Percentiles rank a stretch among this genome's conserved stretches.
Conservation (phyloP, 2,888 invertebrate species). For the Acrobasis suavella region DNA sequence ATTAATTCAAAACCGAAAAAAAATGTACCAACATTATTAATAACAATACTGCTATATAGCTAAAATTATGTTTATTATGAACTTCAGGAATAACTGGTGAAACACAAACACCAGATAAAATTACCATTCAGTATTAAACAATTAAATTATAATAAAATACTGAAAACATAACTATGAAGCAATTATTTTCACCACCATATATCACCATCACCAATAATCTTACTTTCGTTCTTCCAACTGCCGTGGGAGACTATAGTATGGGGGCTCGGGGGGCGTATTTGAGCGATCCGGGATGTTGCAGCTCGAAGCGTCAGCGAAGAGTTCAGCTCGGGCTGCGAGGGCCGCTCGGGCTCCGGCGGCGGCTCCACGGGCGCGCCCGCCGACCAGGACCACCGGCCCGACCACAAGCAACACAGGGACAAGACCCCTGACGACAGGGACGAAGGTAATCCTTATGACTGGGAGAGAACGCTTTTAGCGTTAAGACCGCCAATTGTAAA, state of each 20-base stretch:
- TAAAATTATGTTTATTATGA: too few relatives aligned
- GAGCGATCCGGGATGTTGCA: slow-evolving; percentile 79
- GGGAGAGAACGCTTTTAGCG: too few relatives aligned
- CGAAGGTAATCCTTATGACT: slow-evolving; percentile 91
- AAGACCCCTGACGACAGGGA: slow-evolving; percentile 95
- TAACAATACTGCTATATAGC: too few relatives aligned
- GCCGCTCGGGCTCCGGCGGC: slow-evolving; percentile 92
- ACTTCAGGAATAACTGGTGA: too few relatives aligned
- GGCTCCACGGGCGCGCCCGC: slow-evolving; percentile 78
- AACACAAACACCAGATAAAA: too few relatives aligned
- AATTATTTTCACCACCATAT: background rate
- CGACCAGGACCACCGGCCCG: slow-evolving; percentile 75
- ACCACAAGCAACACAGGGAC: slow-evolving; percentile 83
- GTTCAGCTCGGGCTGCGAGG: slow-evolving; percentile 97
- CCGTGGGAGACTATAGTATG: slow-evolving; percentile 22
- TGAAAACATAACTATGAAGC: background rate
- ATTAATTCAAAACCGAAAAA: too few relatives aligned
- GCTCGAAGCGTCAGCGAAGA: slow-evolving; percentile 98
- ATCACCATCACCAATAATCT: background rate
- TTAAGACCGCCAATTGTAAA: too few relatives aligned
- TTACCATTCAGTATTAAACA: too few relatives aligned
- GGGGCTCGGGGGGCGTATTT: slow-evolving; percentile 60
- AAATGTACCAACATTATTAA: too few relatives aligned
- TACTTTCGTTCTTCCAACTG: slow-evolving; percentile 11
- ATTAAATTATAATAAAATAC: too few relatives aligned